Conservation (phyloP, 2,888 invertebrate species). For the Apamea epomidion region DNA sequence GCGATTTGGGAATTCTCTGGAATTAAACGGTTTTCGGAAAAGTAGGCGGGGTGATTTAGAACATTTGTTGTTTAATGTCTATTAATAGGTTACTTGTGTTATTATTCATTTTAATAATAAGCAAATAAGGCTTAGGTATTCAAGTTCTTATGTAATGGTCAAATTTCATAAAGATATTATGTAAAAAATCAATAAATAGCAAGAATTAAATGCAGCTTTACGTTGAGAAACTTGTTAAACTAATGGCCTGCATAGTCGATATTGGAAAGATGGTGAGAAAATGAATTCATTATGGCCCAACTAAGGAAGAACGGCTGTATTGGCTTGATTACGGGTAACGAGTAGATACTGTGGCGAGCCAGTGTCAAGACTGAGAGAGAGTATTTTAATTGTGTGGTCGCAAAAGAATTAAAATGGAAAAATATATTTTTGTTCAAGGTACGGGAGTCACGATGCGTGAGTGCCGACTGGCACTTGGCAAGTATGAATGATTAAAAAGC, state of each 20-base stretch:
- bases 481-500: too few species aligned
- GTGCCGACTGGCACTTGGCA: neutral
- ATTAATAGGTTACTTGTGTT: conserved; percentile 27
- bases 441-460: neutral
- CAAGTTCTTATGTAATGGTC: neutral
- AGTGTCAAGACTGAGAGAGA: too few species aligned
- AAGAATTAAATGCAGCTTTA: neutral
- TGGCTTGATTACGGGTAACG: neutral
- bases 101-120: conserved; percentile 2
- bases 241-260: neutral
- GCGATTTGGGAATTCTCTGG: conserved; percentile 86
- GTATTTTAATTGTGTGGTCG: neutral
- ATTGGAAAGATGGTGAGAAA: neutral
- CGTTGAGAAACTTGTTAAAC: neutral
- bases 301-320: neutral
- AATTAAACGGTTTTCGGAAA: conserved; percentile 85
- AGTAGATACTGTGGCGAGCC: neutral
- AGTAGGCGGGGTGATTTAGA: conserved; percentile 72
- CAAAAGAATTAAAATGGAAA: neutral
- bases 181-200: neutral
- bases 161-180: neutral
- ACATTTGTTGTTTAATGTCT: conserved; percentile 66
- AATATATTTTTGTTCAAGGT: too few species aligned
- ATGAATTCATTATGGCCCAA: neutral
- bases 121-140: neutral